A percentile compares a stretch with the other conserved stretches of the same genome.
phyloP scores from a whole-genome alignment of 2,113 vertebrate genomes.

The Podarcis raffonei region DNA sequence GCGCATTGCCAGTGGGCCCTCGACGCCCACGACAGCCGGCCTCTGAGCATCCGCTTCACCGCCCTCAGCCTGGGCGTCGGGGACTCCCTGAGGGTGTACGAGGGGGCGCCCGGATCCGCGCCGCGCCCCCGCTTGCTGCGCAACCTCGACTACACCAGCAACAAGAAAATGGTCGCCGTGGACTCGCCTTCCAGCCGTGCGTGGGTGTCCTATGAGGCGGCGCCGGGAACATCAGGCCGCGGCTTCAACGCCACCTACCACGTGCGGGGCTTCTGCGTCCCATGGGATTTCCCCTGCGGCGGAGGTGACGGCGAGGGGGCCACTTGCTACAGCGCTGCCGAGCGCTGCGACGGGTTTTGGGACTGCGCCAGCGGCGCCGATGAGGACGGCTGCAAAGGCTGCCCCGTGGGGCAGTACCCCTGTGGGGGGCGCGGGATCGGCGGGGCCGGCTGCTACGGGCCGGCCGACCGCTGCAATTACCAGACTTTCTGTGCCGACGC shows the following conservation, averaged over 20 bases:
- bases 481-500: slow-evolving; percentile 87
- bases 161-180: slow-evolving; percentile 81
- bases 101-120: slow-evolving; percentile 35
- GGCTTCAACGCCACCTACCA: slow-evolving; percentile 91
- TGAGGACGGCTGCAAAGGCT: slow-evolving; percentile 83
- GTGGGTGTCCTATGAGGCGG: slow-evolving; percentile 75
- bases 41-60: slow-evolving; percentile 82
- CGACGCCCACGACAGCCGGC: slow-evolving; percentile 84
- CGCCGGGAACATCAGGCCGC: slow-evolving; percentile 62
- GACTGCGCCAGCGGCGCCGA: slow-evolving; percentile 86
- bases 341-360: slow-evolving; percentile 83
- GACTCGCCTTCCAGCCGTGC: slow-evolving; percentile 84
- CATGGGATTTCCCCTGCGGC: slow-evolving; percentile 84
- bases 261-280: slow-evolving; percentile 85
- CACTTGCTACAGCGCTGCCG: slow-evolving; percentile 74
- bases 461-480: slow-evolving; percentile 87
- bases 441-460: slow-evolving; percentile 77
- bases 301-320: slow-evolving; percentile 74
- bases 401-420: slow-evolving; percentile 76
- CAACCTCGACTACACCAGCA: slow-evolving; percentile 81
- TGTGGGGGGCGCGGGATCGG: slow-evolving; percentile 67
- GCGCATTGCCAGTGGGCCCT: slow-evolving; percentile 83
- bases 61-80: slow-evolving; percentile 75
- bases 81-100: slow-evolving; percentile 80
- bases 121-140: slow-evolving; percentile 45